These are phyloP conservation scores for Sebastes kiyomatsui DNA, from an alignment of 2,797 vertebrate genomes.

Conservation along the genomic window DNA sequence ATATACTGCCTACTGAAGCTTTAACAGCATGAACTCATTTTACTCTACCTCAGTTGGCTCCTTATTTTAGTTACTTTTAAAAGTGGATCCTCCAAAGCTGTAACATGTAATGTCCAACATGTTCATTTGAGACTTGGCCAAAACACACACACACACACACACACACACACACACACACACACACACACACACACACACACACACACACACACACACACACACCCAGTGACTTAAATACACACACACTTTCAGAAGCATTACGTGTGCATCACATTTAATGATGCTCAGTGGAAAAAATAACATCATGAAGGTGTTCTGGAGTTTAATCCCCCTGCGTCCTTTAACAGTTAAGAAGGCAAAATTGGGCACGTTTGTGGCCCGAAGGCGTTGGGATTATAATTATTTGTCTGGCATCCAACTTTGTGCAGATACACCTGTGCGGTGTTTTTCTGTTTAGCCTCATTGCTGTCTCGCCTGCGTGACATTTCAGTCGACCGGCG, in stretches of 20 bases:
- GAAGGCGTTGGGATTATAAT: constrained; percentile 2
- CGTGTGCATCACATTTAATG: background rate
- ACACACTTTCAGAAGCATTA: background rate
- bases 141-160: background rate
- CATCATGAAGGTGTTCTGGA: background rate
- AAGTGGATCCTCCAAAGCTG: constrained; percentile 1
- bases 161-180: background rate
- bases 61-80: background rate
- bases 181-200: background rate
- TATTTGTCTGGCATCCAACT: constrained; percentile 19
- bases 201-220: background rate
- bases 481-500: constrained; percentile 56
- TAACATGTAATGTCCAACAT: background rate
- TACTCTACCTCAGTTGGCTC: background rate
- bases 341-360: background rate
- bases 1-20: too few relatives aligned
- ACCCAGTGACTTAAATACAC: background rate
- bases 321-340: background rate
- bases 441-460: background rate
- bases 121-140: background rate
- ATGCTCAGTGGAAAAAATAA: background rate
- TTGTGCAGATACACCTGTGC: constrained; percentile 12
- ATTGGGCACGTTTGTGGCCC: constrained; percentile 6
- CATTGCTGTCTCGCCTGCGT: constrained; percentile 22
- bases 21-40: background rate